Conservation (phyloP, 2,797 vertebrate genomes). For the Glyptemys insculpta region DNA sequence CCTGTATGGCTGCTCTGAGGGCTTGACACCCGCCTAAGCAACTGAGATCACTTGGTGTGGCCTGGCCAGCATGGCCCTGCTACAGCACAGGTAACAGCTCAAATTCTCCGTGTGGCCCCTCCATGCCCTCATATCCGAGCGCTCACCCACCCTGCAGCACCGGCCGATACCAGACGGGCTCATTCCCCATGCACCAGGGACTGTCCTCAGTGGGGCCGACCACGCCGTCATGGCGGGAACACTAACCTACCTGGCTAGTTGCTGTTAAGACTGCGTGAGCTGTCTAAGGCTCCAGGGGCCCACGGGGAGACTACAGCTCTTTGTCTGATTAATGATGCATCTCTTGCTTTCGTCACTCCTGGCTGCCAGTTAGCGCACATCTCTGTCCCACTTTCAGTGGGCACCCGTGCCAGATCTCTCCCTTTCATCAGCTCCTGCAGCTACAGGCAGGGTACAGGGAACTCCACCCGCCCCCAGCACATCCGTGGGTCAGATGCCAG, state of each 20-base stretch:
- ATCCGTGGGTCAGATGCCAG: not conserved
- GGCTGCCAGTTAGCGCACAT: not conserved
- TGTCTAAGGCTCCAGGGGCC: not conserved
- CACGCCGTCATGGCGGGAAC: not conserved
- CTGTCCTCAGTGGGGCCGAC: not conserved
- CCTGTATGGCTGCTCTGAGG: not conserved
- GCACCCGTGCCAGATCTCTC: not conserved
- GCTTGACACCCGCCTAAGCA: not conserved
- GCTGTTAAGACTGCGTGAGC: not conserved
- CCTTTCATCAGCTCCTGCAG: not conserved
- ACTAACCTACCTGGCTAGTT: not conserved
- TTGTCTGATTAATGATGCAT: not conserved
- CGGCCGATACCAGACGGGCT: not conserved
- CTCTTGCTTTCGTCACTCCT: not conserved
- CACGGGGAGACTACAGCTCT: not conserved
- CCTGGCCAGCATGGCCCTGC: not conserved
- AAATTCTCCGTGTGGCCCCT: not conserved
- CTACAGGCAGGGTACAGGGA: not conserved
- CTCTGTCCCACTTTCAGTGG: not conserved
- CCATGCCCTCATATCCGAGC: not conserved
- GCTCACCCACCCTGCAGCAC: not conserved
- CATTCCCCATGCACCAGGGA: not conserved
- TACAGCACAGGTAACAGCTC: not conserved
- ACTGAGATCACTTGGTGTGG: no score
- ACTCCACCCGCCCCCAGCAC: not conserved